Percentiles rank a stretch among this genome's conserved stretches.
phyloP scores from a whole-genome alignment of 2,113 vertebrate species.

The Nerophis lumbriciformis region DNA sequence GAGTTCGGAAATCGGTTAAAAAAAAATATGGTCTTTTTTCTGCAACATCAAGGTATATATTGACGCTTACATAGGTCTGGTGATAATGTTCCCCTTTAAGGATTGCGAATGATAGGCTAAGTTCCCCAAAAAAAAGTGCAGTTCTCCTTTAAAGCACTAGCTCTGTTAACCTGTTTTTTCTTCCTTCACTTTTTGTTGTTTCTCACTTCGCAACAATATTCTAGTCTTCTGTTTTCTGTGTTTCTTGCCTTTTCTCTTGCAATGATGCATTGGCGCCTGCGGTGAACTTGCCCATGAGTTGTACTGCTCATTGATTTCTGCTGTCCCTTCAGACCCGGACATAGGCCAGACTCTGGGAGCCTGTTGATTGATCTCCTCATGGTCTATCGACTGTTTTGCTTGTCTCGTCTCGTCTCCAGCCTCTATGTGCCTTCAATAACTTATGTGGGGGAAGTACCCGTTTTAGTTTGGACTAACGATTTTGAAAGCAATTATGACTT shows the following conservation, averaged over 20 bases:
- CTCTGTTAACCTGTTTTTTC: background rate
- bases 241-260: background rate
- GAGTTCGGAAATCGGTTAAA: too few relatives aligned
- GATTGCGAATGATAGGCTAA: too few relatives aligned
- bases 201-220: background rate
- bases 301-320: constrained; percentile 63
- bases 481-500: background rate
- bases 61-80: too few relatives aligned
- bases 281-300: constrained; percentile 48
- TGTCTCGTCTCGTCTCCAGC: constrained; percentile 12
- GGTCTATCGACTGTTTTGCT: constrained; percentile 19
- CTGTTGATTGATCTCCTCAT: constrained; percentile 60
- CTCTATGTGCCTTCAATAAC: constrained; percentile 6
- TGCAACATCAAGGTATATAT: too few relatives aligned
- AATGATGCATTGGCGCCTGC: constrained; percentile 46
- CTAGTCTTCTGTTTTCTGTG: background rate
- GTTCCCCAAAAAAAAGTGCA: too few relatives aligned
- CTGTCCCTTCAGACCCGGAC: constrained; percentile 18
- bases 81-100: too few relatives aligned
- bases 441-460: background rate
- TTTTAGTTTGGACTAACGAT: background rate
- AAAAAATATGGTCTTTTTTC: too few relatives aligned
- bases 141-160: too few relatives aligned
- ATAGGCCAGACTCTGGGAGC: constrained; percentile 38
- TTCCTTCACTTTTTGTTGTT: background rate